These are phyloP conservation scores for Gadopsis bispinosus DNA, from an alignment of 2,797 vertebrate genomes.

Conservation along the genomic window DNA sequence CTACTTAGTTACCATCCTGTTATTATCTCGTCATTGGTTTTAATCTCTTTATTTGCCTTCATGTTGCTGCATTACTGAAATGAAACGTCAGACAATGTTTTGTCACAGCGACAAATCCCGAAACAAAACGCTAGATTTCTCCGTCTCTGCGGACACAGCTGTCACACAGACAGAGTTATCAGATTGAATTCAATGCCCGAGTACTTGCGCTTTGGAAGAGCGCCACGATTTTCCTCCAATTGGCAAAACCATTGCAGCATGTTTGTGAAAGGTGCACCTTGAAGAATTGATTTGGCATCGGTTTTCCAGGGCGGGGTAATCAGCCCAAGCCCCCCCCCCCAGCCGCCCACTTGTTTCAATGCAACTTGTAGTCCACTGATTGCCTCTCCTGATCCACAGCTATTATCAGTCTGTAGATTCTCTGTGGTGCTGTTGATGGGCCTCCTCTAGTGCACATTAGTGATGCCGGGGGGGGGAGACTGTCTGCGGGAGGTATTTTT, in stretches of 20 bases:
- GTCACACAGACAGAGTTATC: constrained; percentile 44
- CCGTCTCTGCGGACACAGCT: constrained; percentile 11
- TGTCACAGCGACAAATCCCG: constrained; percentile 2
- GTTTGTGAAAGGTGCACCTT: constrained; percentile 61
- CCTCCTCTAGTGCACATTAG: constrained; percentile 37
- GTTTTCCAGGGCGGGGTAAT: constrained; percentile 65
- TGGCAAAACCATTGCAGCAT: constrained; percentile 50
- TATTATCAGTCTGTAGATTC: constrained; percentile 55
- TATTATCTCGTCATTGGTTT: constrained; percentile 15
- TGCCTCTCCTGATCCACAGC: constrained; percentile 64
- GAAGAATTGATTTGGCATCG: constrained; percentile 71
- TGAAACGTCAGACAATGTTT: constrained; percentile 2
- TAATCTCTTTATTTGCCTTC: neutral
- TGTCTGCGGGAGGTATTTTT: constrained; percentile 25
- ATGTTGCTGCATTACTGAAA: neutral
- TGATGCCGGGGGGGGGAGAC: constrained; percentile 10
- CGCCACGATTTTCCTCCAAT: constrained; percentile 32
- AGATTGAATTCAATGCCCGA: constrained; percentile 24
- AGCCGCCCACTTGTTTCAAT: constrained; percentile 57
- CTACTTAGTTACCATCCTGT: neutral
- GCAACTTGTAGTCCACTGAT: constrained; percentile 72
- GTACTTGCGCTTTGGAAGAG: constrained; percentile 20
- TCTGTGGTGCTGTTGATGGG: constrained; percentile 47
- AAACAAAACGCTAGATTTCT: constrained; percentile 4
- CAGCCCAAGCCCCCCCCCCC: constrained; percentile 34